Evolutionary conservation across 2,113 vertebrate species (phyloP), one percentile per base, ranked within the genome.

Genomic region (Bubalus kerabau): DNA sequence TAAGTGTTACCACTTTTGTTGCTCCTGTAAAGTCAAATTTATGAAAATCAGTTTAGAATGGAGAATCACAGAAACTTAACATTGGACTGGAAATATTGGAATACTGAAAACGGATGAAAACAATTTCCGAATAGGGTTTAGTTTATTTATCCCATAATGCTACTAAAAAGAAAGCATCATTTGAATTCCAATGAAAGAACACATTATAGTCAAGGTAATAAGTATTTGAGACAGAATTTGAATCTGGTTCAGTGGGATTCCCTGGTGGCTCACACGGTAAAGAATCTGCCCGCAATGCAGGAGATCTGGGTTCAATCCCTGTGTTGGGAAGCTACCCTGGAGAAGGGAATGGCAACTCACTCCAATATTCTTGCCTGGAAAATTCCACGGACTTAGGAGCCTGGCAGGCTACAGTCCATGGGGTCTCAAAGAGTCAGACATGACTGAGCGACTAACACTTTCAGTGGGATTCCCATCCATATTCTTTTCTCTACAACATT

Each of bases 11-110:
- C 59, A 26, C 12, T 82, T 95, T 96, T 90, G 76, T 91, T 88
- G 60, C 13, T 92, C 21, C 36, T 82, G 71, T 83, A 46, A 95
- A 93, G 59, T 89, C 59, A 87, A 76, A 56, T 71, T 94, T 91
- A 87, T 95, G 85, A 94, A 95, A 95, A 60, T 32, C 52, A 40
- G 74, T 90, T 82, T 92, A 71, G 40, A 87, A 89, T 81, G 21
- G 60, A 71, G 21, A 97, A 60, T 96, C 74, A 64, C 23, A 54
- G n/a, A 97, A 89, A 94, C 93, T 92, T 85, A 94, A 95, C 40
- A 60, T 32, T 71, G 13, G 62, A 59, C 78, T 90, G 84, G 60
- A 91, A 89, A 76, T 94, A 95, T 8, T 74, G 13, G 60, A 62
- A 46, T 87, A 87, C 30, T 80, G 62, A 52, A 92, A 96, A 90